Evolutionary conservation across 2,888 invertebrate genomes (phyloP).

Genomic region (Drosophila vallismaia): DNA sequence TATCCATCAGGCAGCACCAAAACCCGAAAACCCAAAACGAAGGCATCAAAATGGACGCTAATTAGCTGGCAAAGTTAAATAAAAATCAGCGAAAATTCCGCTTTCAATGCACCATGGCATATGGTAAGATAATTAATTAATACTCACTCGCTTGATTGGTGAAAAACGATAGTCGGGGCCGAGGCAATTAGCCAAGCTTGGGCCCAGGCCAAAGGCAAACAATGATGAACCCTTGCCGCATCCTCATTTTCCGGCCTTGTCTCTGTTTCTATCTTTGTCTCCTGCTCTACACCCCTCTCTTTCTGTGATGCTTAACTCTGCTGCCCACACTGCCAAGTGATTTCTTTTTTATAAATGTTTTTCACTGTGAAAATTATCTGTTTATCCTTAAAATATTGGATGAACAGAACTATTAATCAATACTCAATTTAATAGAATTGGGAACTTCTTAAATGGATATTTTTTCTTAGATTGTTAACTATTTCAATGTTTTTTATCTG

Average conservation of each 20-base stretch:
- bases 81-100: conserved; percentile 66
- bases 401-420: no score
- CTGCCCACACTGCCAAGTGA: conserved; percentile 32
- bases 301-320: neutral
- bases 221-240: conserved; percentile 42
- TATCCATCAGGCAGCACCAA: conserved; percentile 4
- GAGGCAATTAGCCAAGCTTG: conserved; percentile 61
- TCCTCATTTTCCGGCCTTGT: conserved; percentile 6
- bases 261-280: neutral
- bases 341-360: conserved; percentile 24
- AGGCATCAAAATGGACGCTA: conserved; percentile 54
- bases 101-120: conserved; percentile 63
- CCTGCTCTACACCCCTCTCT: neutral
- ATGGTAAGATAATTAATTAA: conserved; percentile 69
- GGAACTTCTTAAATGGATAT: no score
- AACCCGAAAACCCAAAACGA: conserved; percentile 17
- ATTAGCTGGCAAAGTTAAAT: conserved; percentile 63
- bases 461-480: no score
- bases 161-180: conserved; percentile 46
- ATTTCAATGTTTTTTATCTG: neutral
- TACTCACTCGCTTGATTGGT: conserved; percentile 60
- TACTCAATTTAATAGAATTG: no score
- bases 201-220: conserved; percentile 44
- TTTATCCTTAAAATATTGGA: no score
- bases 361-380: neutral